These are phyloP conservation scores for Aethina tumida DNA, from an alignment of 1,140 invertebrate genomes.

Conservation along the genomic window DNA sequence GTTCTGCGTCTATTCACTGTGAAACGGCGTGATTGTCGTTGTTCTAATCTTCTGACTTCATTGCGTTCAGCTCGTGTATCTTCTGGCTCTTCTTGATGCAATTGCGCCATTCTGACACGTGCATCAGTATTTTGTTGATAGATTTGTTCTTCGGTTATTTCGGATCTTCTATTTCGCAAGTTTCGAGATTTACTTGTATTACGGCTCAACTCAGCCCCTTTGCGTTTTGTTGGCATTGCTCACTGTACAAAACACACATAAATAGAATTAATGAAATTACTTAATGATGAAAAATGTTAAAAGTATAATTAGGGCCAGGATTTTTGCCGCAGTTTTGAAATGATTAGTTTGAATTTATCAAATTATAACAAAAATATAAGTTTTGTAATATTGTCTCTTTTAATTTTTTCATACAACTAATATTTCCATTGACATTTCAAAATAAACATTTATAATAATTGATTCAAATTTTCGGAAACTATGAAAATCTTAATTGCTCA, in stretches of 20 bases:
- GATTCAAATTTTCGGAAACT: too few species aligned
- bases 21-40: constrained; percentile 17
- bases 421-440: too few species aligned
- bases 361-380: too few species aligned
- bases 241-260: constrained; percentile 13
- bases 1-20: constrained; percentile 20
- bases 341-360: too few species aligned
- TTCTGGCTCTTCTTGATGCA: constrained; percentile 18
- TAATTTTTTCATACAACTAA: too few species aligned
- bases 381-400: too few species aligned
- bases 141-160: constrained; percentile 22
- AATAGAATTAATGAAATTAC: constrained; percentile 12
- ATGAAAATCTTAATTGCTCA: too few species aligned
- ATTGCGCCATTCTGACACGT: constrained; percentile 22
- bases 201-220: constrained; percentile 17
- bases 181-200: constrained; percentile 9
- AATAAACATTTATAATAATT: too few species aligned
- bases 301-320: constrained; percentile 5
- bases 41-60: constrained; percentile 18
- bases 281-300: constrained; percentile 8
- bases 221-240: constrained; percentile 15
- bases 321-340: too few species aligned
- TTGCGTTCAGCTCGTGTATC: constrained; percentile 22
- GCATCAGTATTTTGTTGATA: constrained; percentile 22
- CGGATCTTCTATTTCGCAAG: constrained; percentile 19